phyloP scores from a whole-genome alignment of 2,113 vertebrate genomes.

The Camelus dromedarius region DNA sequence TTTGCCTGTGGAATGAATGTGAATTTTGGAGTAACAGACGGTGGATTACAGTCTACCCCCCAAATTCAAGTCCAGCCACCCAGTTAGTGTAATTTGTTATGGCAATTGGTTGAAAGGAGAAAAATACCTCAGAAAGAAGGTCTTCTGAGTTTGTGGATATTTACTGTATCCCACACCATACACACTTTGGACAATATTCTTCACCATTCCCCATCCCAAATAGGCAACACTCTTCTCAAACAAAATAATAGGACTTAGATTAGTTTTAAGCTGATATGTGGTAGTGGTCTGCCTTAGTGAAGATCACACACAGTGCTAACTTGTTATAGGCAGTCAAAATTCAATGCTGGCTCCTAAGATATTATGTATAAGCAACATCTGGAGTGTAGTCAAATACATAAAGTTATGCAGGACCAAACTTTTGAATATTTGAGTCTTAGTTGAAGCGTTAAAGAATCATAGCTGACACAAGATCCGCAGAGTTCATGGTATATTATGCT shows the following conservation, averaged over 20 bases:
- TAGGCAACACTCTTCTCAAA: neutral
- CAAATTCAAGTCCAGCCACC: neutral
- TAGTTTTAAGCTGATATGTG: neutral
- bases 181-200: neutral
- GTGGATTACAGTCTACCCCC: rapidly evolving
- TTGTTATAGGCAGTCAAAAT: neutral
- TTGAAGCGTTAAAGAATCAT: neutral
- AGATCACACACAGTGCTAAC: neutral
- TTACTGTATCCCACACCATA: neutral
- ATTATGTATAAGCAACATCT: no score
- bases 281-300: neutral
- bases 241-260: neutral
- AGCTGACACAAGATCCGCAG: neutral
- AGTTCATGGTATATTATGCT: neutral
- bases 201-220: rapidly evolving
- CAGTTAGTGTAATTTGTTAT: neutral
- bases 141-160: neutral
- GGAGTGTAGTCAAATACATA: neutral
- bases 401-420: neutral
- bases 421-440: neutral
- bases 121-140: neutral
- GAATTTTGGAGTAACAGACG: neutral
- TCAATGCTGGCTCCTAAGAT: neutral
- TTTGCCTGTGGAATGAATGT: neutral
- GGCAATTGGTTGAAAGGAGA: neutral